These are phyloP conservation scores for Ctenosaura bakeri DNA, from an alignment of 2,797 vertebrate genomes.

Conservation along the genomic window DNA sequence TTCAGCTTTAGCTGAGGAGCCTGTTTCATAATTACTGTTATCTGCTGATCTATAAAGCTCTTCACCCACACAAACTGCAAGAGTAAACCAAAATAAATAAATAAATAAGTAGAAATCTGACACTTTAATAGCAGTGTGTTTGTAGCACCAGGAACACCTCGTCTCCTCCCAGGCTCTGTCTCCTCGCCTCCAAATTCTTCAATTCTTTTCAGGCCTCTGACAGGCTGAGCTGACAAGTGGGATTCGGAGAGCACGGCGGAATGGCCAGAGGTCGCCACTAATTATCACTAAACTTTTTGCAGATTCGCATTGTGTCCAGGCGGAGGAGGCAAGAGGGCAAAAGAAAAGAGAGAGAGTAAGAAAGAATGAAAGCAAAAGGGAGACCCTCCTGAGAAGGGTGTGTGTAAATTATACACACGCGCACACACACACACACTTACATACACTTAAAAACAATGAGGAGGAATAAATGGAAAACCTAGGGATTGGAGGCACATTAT, in stretches of 20 bases:
- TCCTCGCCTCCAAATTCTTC: conserved; percentile 66
- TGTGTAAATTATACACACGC: background rate
- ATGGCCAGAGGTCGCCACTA: conserved; percentile 69
- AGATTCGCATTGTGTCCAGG: conserved; percentile 45
- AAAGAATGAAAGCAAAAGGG: background rate
- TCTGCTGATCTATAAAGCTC: conserved; percentile 82
- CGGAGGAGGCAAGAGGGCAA: conserved; percentile 19
- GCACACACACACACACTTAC: background rate
- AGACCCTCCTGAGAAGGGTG: conserved; percentile 5
- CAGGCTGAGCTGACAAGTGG: conserved; percentile 69
- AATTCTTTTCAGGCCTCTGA: conserved; percentile 70
- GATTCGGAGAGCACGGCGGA: conserved; percentile 61
- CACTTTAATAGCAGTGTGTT: conserved; percentile 79
- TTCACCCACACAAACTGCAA: conserved; percentile 78
- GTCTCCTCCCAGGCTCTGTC: conserved; percentile 71
- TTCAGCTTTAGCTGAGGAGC: conserved; percentile 63
- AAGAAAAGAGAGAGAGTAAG: too few relatives aligned
- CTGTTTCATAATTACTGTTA: conserved; percentile 81
- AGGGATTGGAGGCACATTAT: background rate
- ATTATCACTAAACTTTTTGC: conserved; percentile 74
- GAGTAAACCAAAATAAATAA: conserved; percentile 71
- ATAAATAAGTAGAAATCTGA: conserved; percentile 60
- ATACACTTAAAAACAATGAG: background rate
- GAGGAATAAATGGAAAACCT: conserved; percentile 17
- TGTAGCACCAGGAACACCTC: conserved; percentile 63